Evolutionary conservation across 2,888 invertebrate species (phyloP).

Genomic region (Choreutis nemorana): DNA sequence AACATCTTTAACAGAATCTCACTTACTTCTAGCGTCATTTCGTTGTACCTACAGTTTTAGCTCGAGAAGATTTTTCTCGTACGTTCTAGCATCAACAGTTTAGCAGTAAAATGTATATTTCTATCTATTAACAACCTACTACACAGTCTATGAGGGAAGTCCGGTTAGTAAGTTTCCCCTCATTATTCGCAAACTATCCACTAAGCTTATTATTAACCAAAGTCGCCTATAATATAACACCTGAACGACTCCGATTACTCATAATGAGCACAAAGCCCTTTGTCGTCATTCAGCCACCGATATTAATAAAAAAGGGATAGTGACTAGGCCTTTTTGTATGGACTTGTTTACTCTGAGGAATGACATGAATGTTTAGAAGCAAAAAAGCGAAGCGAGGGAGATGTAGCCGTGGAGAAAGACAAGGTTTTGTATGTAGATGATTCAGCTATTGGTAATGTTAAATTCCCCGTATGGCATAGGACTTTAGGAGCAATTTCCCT

Average conservation of each 20-base stretch:
- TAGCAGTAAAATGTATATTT: too few species aligned
- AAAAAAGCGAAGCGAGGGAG: slow-evolving; percentile 36
- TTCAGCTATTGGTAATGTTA: slow-evolving; percentile 11
- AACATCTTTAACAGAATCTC: too few species aligned
- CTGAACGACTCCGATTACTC: slow-evolving; percentile 50
- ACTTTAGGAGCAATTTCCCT: slow-evolving; percentile 18
- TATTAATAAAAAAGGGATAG: slow-evolving; percentile 58
- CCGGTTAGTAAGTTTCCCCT: slow-evolving; percentile 3
- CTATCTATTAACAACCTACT: too few species aligned
- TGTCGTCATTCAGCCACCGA: slow-evolving; percentile 50
- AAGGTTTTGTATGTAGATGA: slow-evolving; percentile 16
- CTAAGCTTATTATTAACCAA: slow-evolving; percentile 40
- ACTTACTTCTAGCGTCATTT: too few species aligned
- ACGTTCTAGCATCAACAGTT: too few species aligned
- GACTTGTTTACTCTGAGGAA: slow-evolving; percentile 50
- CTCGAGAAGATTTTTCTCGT: too few species aligned
- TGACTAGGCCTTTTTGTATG: slow-evolving; percentile 41
- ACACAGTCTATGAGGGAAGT: too few species aligned
- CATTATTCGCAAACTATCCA: slow-evolving; percentile 10
- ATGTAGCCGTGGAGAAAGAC: slow-evolving; percentile 24
- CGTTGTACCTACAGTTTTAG: too few species aligned
- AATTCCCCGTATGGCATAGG: slow-evolving; percentile 15
- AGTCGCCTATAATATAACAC: slow-evolving; percentile 49
- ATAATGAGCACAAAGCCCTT: slow-evolving; percentile 54
- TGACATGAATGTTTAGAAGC: slow-evolving; percentile 50